phyloP scores from a whole-genome alignment of 2,113 vertebrate genomes.

The Anas platyrhynchos region DNA sequence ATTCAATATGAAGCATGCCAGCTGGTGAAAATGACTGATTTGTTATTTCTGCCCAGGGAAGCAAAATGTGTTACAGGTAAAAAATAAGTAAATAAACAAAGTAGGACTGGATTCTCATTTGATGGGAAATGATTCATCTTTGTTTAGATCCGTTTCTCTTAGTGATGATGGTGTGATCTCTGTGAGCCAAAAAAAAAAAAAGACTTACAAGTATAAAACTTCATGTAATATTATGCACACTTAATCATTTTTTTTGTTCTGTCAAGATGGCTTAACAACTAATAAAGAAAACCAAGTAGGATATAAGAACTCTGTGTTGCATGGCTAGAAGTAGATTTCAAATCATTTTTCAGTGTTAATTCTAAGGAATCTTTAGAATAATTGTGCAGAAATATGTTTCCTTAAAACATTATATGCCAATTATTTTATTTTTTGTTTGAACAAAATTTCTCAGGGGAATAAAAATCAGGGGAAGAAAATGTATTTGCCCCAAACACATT shows the following conservation, averaged over 20 bases:
- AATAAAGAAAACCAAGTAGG: not conserved
- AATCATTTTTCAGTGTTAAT: not conserved
- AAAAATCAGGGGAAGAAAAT: not conserved
- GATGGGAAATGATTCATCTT: not conserved
- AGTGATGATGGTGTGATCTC: not conserved
- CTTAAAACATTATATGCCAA: not conserved
- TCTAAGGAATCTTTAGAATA: not conserved
- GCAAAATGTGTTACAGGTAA: not conserved
- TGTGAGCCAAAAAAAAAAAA: not conserved
- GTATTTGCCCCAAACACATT: not conserved
- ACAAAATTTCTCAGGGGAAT: not conserved
- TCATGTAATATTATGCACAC: not conserved
- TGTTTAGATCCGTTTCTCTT: not conserved
- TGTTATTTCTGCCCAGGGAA: slow-evolving; percentile 12
- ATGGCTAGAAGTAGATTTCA: not conserved
- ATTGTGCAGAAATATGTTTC: not conserved
- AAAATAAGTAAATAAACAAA: not conserved
- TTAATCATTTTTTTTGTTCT: not conserved
- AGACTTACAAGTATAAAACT: not conserved
- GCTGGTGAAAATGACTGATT: slow-evolving; percentile 36
- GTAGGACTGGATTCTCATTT: not conserved
- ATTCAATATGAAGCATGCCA: slow-evolving; percentile 6
- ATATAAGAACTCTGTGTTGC: not conserved
- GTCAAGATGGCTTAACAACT: not conserved
- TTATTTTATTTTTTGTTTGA: not conserved